Percentiles rank a stretch among this genome's conserved stretches.
Conservation (phyloP, 1,140 invertebrate species). For the Brachionus sp. region DNA sequence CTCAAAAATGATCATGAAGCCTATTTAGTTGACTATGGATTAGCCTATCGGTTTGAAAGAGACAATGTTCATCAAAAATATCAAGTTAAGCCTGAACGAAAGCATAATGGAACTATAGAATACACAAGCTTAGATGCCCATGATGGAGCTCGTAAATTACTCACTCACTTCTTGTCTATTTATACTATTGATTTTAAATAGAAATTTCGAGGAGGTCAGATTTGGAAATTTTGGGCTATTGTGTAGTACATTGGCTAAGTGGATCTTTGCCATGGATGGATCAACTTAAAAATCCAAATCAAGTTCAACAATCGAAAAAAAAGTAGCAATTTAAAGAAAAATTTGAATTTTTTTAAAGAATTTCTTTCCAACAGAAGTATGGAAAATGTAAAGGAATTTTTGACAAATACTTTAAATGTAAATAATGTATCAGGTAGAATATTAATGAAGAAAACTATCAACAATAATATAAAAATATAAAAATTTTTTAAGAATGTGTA, state of each 20-base stretch:
- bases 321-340: not conserved
- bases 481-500: not conserved
- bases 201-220: conserved; percentile 36
- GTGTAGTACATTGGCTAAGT: conserved; percentile 34
- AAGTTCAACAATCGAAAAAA: conserved; percentile 34
- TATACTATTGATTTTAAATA: not conserved
- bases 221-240: conserved; percentile 44
- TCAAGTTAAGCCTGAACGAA: conserved; percentile 32
- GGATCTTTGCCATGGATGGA: conserved; percentile 40
- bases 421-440: conserved; percentile 38
- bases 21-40: conserved; percentile 45
- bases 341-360: not conserved
- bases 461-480: not conserved
- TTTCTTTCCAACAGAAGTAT: not conserved
- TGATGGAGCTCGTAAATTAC: conserved; percentile 29
- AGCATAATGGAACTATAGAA: conserved; percentile 45
- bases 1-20: not conserved
- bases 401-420: conserved; percentile 12
- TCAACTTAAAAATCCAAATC: conserved; percentile 25
- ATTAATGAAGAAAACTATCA: not conserved
- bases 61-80: conserved; percentile 35
- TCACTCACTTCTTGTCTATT: not conserved
- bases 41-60: not conserved
- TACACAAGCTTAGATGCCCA: conserved; percentile 43
- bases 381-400: conserved; percentile 29